phyloP scores from a whole-genome alignment of 2,113 vertebrate species.

The Nannobrachium achirus region DNA sequence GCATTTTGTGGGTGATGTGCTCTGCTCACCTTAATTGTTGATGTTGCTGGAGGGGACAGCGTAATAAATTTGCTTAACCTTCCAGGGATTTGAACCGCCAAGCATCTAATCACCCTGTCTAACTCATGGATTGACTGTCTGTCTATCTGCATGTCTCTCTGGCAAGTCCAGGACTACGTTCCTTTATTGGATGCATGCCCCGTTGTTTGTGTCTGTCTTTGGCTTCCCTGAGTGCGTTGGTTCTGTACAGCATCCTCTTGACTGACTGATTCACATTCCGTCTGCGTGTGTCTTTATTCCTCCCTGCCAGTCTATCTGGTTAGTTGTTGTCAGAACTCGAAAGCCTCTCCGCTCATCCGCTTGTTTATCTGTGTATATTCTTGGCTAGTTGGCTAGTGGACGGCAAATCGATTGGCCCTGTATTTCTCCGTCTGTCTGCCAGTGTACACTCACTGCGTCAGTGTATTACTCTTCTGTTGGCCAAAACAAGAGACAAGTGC shows the following conservation, averaged over 20 bases:
- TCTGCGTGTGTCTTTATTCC: constrained; percentile 20
- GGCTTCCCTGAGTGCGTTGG: background rate
- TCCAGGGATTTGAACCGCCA: background rate
- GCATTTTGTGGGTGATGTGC: too few species aligned
- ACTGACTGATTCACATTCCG: constrained; percentile 23
- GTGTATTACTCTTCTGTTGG: background rate
- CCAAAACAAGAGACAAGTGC: background rate
- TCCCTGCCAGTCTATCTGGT: constrained; percentile 28
- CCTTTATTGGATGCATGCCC: constrained; percentile 25
- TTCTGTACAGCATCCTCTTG: constrained; percentile 25
- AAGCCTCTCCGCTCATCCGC: constrained; percentile 30
- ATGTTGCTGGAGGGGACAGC: too few species aligned
- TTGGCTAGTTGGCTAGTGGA: constrained; percentile 26
- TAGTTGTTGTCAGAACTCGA: constrained; percentile 40
- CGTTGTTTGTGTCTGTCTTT: background rate
- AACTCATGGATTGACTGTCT: constrained; percentile 17
- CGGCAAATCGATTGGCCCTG: constrained; percentile 13
- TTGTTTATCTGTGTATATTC: constrained; percentile 40
- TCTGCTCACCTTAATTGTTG: too few species aligned
- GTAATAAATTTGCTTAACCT: too few species aligned
- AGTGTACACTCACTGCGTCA: background rate
- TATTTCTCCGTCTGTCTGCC: constrained; percentile 7
- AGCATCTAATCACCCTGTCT: constrained; percentile 8
- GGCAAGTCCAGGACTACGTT: constrained; percentile 12
- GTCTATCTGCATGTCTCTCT: constrained; percentile 29